Conservation (phyloP, 2,888 invertebrate genomes). For the Caenorhabditis doughertyi region DNA sequence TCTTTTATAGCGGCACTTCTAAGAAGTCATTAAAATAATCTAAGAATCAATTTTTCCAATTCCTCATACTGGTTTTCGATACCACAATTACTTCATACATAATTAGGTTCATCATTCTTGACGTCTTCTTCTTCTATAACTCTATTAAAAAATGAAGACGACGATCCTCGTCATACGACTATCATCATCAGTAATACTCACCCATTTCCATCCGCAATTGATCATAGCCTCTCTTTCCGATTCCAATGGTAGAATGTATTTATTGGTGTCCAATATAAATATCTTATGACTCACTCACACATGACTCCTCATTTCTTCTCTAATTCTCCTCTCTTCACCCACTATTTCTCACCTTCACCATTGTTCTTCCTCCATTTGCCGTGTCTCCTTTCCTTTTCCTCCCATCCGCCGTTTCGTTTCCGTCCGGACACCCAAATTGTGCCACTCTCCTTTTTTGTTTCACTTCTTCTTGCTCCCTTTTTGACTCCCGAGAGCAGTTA, state of each 20-base stretch:
- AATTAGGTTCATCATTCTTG: slow-evolving; percentile 1
- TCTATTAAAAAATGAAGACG: no score
- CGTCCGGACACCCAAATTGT: slow-evolving; percentile 15
- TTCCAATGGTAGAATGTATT: not conserved
- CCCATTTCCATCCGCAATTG: no score
- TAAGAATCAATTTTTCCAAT: no score
- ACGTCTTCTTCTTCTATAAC: no score
- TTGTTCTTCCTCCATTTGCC: slow-evolving; percentile 37
- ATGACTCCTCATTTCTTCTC: slow-evolving; percentile 27
- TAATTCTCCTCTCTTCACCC: slow-evolving; percentile 20
- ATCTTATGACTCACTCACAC: slow-evolving; percentile 55
- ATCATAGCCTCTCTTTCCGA: not conserved
- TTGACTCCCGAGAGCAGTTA: no score
- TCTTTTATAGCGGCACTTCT: no score
- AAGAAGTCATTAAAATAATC: no score
- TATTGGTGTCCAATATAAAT: slow-evolving; percentile 48
- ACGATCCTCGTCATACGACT: no score
- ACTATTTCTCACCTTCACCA: slow-evolving; percentile 19
- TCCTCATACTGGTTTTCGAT: no score
- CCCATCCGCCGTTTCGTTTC: not conserved
- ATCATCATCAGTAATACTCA: no score
- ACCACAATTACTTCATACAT: no score
- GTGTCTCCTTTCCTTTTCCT: not conserved
- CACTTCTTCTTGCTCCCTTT: not conserved
- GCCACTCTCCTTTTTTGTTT: not conserved